phyloP scores from a whole-genome alignment of 1,140 invertebrate species.

The Thalassaphorura encarpata region DNA sequence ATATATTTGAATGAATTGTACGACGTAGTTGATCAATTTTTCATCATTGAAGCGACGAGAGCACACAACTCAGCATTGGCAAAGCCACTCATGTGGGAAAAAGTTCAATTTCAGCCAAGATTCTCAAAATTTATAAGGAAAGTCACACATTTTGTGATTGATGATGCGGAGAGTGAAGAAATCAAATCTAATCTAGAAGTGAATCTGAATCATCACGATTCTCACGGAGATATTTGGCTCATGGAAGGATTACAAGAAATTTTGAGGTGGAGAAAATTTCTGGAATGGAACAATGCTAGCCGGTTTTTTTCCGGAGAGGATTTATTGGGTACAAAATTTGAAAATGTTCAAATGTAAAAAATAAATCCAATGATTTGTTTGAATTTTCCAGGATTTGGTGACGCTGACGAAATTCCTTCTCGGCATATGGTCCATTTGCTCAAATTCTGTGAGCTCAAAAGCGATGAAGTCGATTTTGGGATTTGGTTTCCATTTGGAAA shows the following conservation, averaged over 20 bases:
- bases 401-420: conserved; percentile 9
- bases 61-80: neutral
- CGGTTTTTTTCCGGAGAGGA: conserved; percentile 1
- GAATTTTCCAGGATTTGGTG: conserved; percentile 10
- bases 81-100: conserved; percentile 10
- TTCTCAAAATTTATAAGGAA: conserved; percentile 6
- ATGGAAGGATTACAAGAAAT: conserved; percentile 5
- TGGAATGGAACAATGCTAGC: conserved; percentile 11
- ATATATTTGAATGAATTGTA: conserved; percentile 11
- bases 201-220: too few species aligned
- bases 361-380: too few species aligned
- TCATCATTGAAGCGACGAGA: conserved; percentile 12
- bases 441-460: conserved; percentile 4
- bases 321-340: conserved; percentile 1
- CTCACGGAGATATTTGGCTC: neutral
- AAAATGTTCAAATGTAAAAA: too few species aligned
- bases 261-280: conserved; percentile 8
- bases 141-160: conserved; percentile 8
- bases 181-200: neutral
- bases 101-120: conserved; percentile 1
- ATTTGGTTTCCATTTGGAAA: conserved; percentile 15
- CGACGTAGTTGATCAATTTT: conserved; percentile 10
- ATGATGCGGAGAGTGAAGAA: neutral
- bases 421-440: conserved; percentile 3
- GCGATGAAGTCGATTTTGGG: conserved; percentile 6